phyloP scores from a whole-genome alignment of 2,113 vertebrate genomes.

The Gopherus flavomarginatus region DNA sequence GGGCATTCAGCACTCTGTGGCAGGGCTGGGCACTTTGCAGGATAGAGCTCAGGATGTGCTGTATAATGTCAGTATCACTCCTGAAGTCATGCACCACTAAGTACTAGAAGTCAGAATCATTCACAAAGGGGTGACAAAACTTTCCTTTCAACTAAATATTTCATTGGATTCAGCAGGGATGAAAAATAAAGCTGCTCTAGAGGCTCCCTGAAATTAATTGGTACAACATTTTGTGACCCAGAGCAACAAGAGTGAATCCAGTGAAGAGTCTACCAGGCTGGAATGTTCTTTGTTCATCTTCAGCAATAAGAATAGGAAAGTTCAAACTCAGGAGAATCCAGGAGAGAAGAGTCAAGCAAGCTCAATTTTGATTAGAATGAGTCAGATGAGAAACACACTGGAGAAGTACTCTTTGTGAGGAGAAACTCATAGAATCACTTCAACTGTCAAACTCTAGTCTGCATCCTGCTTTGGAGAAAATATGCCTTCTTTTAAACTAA shows the following conservation, averaged over 20 bases:
- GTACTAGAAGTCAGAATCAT: neutral
- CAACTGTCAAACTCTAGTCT: neutral
- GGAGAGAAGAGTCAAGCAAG: neutral
- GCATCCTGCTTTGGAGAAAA: neutral
- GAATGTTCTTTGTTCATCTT: neutral
- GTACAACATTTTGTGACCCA: neutral
- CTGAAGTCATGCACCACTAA: neutral
- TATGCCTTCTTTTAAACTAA: neutral
- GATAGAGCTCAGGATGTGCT: neutral
- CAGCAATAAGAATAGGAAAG: neutral
- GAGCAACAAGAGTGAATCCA: neutral
- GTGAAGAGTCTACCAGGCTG: neutral
- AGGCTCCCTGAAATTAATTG: neutral
- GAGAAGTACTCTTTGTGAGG: neutral
- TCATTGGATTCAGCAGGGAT: neutral
- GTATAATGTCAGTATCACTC: neutral
- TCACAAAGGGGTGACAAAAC: neutral
- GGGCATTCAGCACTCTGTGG: neutral
- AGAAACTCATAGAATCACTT: neutral
- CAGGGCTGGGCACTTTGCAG: neutral
- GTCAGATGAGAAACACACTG: neutral
- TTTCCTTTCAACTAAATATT: neutral
- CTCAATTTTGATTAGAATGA: neutral
- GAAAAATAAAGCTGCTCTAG: neutral
- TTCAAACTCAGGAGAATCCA: neutral